phyloP scores from a whole-genome alignment of 2,797 vertebrate genomes.

The Lacerta agilis region DNA sequence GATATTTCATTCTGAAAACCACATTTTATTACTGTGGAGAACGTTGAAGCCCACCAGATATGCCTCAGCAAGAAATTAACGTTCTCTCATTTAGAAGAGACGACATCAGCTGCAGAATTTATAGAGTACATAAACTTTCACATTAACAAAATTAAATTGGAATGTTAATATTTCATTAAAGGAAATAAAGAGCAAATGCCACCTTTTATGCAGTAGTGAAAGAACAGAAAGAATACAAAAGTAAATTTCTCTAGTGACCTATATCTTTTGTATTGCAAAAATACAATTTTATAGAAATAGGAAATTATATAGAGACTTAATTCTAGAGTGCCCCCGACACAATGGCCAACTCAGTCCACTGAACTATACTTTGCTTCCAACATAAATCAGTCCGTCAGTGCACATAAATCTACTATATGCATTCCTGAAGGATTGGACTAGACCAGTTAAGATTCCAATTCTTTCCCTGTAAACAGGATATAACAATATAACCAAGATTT shows the following conservation, averaged over 20 bases:
- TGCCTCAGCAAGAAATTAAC: neutral
- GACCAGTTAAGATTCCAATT: neutral
- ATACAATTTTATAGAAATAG: neutral
- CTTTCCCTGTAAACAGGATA: neutral
- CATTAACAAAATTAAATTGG: conserved; percentile 38
- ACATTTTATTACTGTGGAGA: conserved; percentile 11
- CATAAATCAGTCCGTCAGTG: neutral
- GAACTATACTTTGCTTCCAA: neutral
- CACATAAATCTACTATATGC: neutral
- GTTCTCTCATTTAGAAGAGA: conserved; percentile 13
- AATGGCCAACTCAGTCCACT: neutral
- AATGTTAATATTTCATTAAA: conserved; percentile 39
- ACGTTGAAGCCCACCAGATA: conserved; percentile 6
- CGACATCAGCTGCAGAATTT: conserved; percentile 20
- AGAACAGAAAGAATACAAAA: neutral
- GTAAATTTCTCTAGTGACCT: neutral
- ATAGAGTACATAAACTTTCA: conserved; percentile 24
- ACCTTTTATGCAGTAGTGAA: neutral
- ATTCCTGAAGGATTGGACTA: neutral
- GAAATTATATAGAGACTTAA: neutral
- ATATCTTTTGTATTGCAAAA: conserved; percentile 11
- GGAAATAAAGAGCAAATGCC: conserved; percentile 22
- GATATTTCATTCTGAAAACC: neutral
- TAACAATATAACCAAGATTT: too few relatives aligned
- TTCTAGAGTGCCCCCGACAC: neutral